Conservation (phyloP, 2,113 vertebrate species). For the Brienomyrus longianalis region DNA sequence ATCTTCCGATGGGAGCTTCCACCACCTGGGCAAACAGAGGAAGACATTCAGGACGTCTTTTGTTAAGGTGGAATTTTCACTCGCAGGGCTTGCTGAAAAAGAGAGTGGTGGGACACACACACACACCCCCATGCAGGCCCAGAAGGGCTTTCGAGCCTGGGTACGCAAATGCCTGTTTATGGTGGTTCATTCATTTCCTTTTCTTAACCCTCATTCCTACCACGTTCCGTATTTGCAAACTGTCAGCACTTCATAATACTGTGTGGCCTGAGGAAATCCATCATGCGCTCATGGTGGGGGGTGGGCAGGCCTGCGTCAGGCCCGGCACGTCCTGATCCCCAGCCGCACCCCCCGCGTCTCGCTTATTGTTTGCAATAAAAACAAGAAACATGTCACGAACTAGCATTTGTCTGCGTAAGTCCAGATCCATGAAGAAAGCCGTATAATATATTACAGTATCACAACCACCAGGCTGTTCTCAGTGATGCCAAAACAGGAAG, state of each 20-base stretch:
- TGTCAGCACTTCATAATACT: constrained; percentile 22
- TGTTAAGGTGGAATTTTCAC: constrained; percentile 25
- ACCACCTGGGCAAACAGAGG: constrained; percentile 75
- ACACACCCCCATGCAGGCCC: not conserved
- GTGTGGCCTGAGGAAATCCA: constrained; percentile 3
- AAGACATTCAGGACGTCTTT: constrained; percentile 42
- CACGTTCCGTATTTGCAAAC: constrained; percentile 11
- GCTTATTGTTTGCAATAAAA: not conserved
- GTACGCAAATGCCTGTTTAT: constrained; percentile 12
- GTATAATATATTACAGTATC: not conserved
- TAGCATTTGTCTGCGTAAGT: not conserved
- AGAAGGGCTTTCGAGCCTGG: not conserved
- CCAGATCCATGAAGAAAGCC: not conserved
- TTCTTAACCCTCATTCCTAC: not conserved
- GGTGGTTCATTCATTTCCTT: constrained; percentile 10
- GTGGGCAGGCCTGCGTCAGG: not conserved
- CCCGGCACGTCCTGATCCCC: not conserved
- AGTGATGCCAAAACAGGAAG: not conserved
- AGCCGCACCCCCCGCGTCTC: not conserved
- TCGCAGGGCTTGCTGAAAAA: constrained; percentile 3
- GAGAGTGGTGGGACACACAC: constrained; percentile 12
- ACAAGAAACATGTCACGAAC: not conserved
- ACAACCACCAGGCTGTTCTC: not conserved
- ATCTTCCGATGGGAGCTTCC: constrained; percentile 66
- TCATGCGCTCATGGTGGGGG: not conserved